Percentiles rank a stretch among this genome's conserved stretches.
phyloP scores from a whole-genome alignment of 2,113 vertebrate genomes.

The Chaetodon trifascialis region DNA sequence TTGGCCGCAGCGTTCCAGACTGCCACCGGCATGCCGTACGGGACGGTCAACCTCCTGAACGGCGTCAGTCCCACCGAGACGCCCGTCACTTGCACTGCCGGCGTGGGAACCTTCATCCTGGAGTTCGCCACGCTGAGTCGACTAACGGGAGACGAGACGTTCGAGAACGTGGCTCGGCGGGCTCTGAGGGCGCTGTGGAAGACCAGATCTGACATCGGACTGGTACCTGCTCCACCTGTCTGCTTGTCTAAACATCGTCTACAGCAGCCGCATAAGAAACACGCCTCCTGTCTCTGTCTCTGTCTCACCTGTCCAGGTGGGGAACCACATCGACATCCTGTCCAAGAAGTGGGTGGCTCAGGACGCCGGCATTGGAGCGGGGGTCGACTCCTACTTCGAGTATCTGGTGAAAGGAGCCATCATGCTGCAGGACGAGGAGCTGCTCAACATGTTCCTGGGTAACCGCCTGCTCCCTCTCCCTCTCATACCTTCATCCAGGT shows the following conservation, averaged over 20 bases:
- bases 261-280: not conserved
- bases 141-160: constrained; percentile 92
- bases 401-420: constrained; percentile 98
- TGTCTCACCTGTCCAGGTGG: constrained; percentile 86
- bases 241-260: not conserved
- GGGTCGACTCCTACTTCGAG: constrained; percentile 97
- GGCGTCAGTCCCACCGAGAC: constrained; percentile 95
- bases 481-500: not conserved
- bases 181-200: constrained; percentile 93
- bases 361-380: constrained; percentile 96
- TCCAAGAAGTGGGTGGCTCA: constrained; percentile 98
- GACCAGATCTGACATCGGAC: constrained; percentile 93
- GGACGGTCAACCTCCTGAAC: constrained; percentile 93
- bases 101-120: constrained; percentile 97
- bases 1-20: constrained; percentile 92
- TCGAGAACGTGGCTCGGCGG: constrained; percentile 88
- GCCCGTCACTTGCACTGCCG: constrained; percentile 96
- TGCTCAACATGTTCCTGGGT: constrained; percentile 96
- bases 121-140: constrained; percentile 95
- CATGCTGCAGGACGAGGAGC: constrained; percentile 92
- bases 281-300: not conserved
- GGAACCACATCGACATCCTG: constrained; percentile 96
- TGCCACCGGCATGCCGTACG: constrained; percentile 95
- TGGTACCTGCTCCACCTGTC: constrained; percentile 83
- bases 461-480: not conserved